Base-by-base conservation (phyloP, 1,140 invertebrate species). In the Scaptodrosophila lebanonensis region DNA sequence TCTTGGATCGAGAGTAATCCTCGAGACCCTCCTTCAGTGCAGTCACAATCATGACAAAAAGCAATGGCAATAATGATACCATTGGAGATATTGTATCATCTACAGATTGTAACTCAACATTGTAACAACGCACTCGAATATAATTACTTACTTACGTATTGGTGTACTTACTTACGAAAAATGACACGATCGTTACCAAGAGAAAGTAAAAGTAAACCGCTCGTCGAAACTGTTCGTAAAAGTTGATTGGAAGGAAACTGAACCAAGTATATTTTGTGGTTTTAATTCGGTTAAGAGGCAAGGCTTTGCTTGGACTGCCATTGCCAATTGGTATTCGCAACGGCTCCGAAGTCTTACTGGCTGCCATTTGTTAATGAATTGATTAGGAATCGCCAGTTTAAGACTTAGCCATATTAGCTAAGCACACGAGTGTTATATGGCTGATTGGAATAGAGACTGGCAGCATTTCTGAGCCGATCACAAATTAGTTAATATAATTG, bases 171-270 rank as follows among this genome's bases (percentile, higher is more conserved):
- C 92, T 89, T 56, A 91, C 91, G 11, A 88, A 62, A 20, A 91
- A 53, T 1, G 92, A 89, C 17, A 94, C 88, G 4, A 94, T 84
- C 4, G 90, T 90, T 16, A 93, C 90, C 22, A 91, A 86, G 0
- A 95, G 87, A 71, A 96, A 96, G 77, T 95, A 96, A 71, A 95
- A 94, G 87, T 95, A 96, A 11, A 93, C 94, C 9, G 95, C 87
- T 44, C 95, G 88, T 1, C 93, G 88, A 76, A 96, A 95, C 87
- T 96, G 95, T 66, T 95, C 93, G 65, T 92, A 91, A 13, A 96
- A 85, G 87, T 95, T 96, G 84, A 94, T 92, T 6, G 93, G 93
- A 13, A 96, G 39, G 73, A 96, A 96, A 66, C 91, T 94, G 79
- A 92, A 91, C 56, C 92, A 27, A 2, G 92, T 94, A 75, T 96